Evolutionary conservation across 2,113 vertebrate genomes (phyloP), one percentile per base, ranked within the genome.

Genomic region (Brachyhypopomus occidentalis): DNA sequence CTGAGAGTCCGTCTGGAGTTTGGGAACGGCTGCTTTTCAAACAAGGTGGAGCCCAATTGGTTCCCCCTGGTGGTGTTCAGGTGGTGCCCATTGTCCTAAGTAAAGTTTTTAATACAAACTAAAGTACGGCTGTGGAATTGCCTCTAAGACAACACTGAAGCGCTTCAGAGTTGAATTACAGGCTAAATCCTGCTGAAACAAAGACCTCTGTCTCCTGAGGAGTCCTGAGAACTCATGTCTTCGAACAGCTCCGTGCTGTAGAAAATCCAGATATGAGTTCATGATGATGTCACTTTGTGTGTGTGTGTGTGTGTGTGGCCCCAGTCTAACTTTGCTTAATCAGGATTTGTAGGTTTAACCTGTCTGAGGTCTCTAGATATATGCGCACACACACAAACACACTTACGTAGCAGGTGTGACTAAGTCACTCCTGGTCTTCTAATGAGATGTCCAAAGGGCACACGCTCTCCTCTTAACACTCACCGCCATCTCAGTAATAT

Each of bases 381-480:
- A 60, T 30, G 30, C 30, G 30, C 30, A 3, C 58, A 71, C 59
- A 77, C 36, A 14, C n/a, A 38, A 20, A 27, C 30, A 55, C 76
- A 82, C n/a, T 67, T 19, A 41, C 22, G 23, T 38, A 25, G 64
- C 80, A 85, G 80, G 80, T 82, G 80, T 70, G 72, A 55, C 23
- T 25, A 25, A 63, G 59, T 5, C 25, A 62, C 56, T 70, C 78
- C 16, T 82, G 34, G 36, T 78, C 45, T 79, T 59, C 72, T 83
- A 82, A 85, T 83, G 77, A 85, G 67, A 41, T 59, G 30, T 79
- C 77, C 84, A 77, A 79, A 67, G 84, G 52, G 77, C 63, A 71
- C 59, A 34, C 73, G 79, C 25, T 72, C 41, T 56, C 56, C 67
- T 56, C 30, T 22, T 58, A 63, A 63, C 36, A 76, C 34, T 6